phyloP scores from a whole-genome alignment of 2,113 vertebrate genomes.

The Pontoporia blainvillei region DNA sequence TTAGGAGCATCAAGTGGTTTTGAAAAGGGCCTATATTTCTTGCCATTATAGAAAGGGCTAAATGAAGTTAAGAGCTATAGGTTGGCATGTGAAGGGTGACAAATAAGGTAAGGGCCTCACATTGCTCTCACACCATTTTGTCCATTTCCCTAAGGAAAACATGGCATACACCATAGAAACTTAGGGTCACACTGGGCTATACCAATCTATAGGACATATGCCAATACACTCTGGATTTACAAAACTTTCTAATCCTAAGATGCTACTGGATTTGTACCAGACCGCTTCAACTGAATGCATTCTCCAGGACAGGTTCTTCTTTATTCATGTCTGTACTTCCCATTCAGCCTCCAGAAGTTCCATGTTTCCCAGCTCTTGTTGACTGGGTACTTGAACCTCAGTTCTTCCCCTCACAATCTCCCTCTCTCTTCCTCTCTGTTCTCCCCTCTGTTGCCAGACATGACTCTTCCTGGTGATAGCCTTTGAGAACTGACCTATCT shows the following conservation, averaged over 20 bases:
- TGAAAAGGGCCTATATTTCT: not conserved
- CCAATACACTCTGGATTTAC: not conserved
- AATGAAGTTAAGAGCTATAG: not conserved
- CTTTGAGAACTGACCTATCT: not conserved
- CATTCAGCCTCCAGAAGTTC: not conserved
- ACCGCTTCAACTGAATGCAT: not conserved
- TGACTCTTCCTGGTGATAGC: not conserved
- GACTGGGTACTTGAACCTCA: not conserved
- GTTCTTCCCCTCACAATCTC: not conserved
- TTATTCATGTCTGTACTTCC: not conserved
- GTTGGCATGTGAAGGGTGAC: not conserved
- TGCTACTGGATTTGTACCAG: not conserved
- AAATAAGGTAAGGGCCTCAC: not conserved
- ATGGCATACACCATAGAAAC: not conserved
- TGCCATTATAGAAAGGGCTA: not conserved
- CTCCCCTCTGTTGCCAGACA: not conserved
- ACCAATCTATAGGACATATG: not conserved
- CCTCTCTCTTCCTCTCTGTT: not conserved
- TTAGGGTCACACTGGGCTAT: not conserved
- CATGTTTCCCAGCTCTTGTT: not conserved
- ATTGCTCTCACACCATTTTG: not conserved
- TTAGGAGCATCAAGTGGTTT: not conserved
- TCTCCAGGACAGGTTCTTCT: not conserved
- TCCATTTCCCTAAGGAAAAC: not conserved
- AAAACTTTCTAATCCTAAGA: not conserved